Percentiles rank a stretch among this genome's conserved stretches.
Conservation (phyloP, 2,888 invertebrate genomes). For the Ferrisia virgata region DNA sequence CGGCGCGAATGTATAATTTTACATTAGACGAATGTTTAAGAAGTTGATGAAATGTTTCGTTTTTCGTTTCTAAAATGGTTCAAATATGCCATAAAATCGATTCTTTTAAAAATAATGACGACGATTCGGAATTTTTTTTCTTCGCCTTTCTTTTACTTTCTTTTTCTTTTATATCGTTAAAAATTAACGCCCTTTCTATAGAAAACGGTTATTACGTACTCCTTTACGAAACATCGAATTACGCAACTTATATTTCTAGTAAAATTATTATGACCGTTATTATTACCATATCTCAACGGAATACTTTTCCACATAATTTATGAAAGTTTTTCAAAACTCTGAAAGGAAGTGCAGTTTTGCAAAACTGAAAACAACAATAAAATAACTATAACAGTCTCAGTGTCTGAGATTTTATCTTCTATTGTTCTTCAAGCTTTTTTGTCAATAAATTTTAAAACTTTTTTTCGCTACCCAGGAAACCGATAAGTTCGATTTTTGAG, state of each 20-base stretch:
- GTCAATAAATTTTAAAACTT: conserved; percentile 30
- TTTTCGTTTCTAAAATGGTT: not conserved
- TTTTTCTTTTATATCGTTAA: not conserved
- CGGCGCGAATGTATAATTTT: not conserved
- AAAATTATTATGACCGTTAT: conserved; percentile 31
- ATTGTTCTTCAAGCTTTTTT: conserved; percentile 33
- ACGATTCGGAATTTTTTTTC: not conserved
- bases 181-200: not conserved
- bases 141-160: not conserved
- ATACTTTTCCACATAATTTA: conserved; percentile 26
- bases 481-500: conserved; percentile 33
- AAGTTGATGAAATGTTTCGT: not conserved
- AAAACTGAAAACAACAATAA: conserved; percentile 33
- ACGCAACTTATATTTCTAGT: conserved; percentile 20
- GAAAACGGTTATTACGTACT: not conserved
- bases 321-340: conserved; percentile 32
- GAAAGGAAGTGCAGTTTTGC: conserved; percentile 31
- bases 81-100: not conserved
- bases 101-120: not conserved
- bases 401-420: conserved; percentile 27
- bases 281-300: conserved; percentile 31
- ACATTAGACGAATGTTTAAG: not conserved
- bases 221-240: conserved; percentile 10
- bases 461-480: not conserved
- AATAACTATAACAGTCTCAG: conserved; percentile 24